Base-by-base conservation (phyloP, 2,113 vertebrate genomes). In the Seriola dumerili region DNA sequence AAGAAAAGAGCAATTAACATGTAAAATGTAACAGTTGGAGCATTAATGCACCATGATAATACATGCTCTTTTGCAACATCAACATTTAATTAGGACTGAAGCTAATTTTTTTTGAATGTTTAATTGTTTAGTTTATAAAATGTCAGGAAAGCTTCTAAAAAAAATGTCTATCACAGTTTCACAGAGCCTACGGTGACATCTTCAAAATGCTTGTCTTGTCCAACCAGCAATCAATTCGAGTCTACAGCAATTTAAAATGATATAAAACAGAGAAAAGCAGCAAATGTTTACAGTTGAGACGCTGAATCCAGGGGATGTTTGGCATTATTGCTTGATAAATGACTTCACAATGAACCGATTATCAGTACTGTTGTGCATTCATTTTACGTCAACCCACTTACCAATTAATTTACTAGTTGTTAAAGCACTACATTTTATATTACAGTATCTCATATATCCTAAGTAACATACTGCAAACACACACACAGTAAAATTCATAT, bases 1-100 rank as follows among this genome's bases (percentile, higher is more conserved):
- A 80, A 75, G 12, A 66, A 17, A 71, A 80, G 69, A 82, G n/a
- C 10, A 44, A n/a, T 34, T 32, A 25, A 44, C 19, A 29, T 29
- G 50, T 7, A 36, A 82, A 78, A 58, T 74, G 25, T 55, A 77
- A 61, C 21, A 65, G 52, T 8, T 63, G 57, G 29, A 46, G 8
- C 17, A 12, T 68, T 19, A 55, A 38, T 19, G 32, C 23, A 64
- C 7, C 0, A 9, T 46, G n/a, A 63, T 38, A 81, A 80, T 3
- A 58, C 16, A 61, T 29, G 14, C n/a, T 8, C 32, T 17, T 11
- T 44, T 25, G 0, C 4, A 38, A 52, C 32, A 68, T 68, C 5
- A 64, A 65, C 32, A 55, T 68, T 73, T 59, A 11, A 68, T 74
- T 17, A 44, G 8, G 4, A 16, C n/a, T 65, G 55, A 25, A 66